phyloP scores from a whole-genome alignment of 2,888 invertebrate genomes.

The Meta bourneti region DNA sequence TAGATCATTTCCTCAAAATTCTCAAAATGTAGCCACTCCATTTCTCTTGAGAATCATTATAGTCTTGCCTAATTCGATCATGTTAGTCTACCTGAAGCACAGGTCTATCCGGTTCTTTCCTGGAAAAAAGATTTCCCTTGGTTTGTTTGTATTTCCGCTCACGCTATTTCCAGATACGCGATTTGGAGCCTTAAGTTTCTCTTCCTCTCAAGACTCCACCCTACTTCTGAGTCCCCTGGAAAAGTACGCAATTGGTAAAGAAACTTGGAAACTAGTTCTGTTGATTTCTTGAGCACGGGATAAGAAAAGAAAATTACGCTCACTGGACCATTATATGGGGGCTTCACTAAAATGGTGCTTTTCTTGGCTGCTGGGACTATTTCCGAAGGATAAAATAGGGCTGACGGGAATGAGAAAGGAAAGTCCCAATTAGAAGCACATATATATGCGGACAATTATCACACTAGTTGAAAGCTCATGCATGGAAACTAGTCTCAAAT shows the following conservation, averaged over 20 bases:
- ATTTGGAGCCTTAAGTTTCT: conserved; percentile 38
- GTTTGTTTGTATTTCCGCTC: conserved; percentile 47
- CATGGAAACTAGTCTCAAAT: too few relatives aligned
- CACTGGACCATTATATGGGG: conserved; percentile 19
- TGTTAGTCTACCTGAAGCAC: neutral
- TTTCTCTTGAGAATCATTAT: neutral
- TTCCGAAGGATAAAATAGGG: too few relatives aligned
- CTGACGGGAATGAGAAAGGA: too few relatives aligned
- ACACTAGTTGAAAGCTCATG: too few relatives aligned
- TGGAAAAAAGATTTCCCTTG: conserved; percentile 13
- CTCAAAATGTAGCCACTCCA: too few relatives aligned
- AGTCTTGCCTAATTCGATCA: conserved; percentile 17
- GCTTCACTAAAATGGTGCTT: conserved; percentile 4
- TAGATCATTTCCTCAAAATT: too few relatives aligned
- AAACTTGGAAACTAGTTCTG: conserved; percentile 26
- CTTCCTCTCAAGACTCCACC: conserved; percentile 1
- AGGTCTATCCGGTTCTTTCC: neutral
- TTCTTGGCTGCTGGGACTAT: neutral
- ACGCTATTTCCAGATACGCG: conserved; percentile 38
- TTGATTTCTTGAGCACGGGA: conserved; percentile 15
- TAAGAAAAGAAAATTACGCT: neutral
- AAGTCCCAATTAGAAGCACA: too few relatives aligned
- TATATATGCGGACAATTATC: too few relatives aligned
- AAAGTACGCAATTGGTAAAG: conserved; percentile 29
- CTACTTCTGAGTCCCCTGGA: neutral